Base-by-base conservation (phyloP, 1,140 invertebrate species). In the Elymnias hypermnestra region DNA sequence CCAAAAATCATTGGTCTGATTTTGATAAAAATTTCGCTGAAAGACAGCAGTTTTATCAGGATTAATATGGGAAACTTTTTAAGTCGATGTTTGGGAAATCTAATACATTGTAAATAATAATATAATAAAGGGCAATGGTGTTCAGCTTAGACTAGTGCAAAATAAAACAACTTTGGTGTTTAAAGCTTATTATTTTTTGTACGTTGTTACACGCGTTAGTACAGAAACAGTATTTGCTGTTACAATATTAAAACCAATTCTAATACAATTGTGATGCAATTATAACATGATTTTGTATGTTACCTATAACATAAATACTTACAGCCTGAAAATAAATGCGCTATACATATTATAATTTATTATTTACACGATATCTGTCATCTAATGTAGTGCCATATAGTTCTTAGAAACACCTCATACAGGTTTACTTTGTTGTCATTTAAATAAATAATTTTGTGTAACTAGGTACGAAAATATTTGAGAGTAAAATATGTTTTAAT, bases 181-280 rank as follows among this genome's bases (percentile, higher is more conserved):
- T 81, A 78, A 83, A 81, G 76, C 76, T 77, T 77, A 66, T 77
- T 81, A 72, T 72, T 77, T 83, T 83, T 83, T n/a, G 72, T 79
- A 81, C 72, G 64, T 67, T 75, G 63, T 81, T 81, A 81, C 71
- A 79, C 60, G 76, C 68, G 53, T 77, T 83, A 83, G 72, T 74
- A 72, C 31, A 63, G 56, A n/a, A n/a, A 76, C 55, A 70, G 45
- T 33, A 48, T 49, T 50, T 56, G 49, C 22, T 44, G 39, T 53
- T 51, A 53, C 41, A 58, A 39, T 49, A 44, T 55, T 53, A 15
- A 29, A 63, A 58, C 45, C 33, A 57, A 63, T 53, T 57, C 36
- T 53, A 44, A 50, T 49, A 67, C 60, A 58, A 45, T 60, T 67
- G 63, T 73, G 72, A 73, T 77, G 62, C 55, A 63, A 55, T 10